These are phyloP conservation scores for Squalus acanthias DNA, from an alignment of 2,797 vertebrate species.

Conservation along the genomic window DNA sequence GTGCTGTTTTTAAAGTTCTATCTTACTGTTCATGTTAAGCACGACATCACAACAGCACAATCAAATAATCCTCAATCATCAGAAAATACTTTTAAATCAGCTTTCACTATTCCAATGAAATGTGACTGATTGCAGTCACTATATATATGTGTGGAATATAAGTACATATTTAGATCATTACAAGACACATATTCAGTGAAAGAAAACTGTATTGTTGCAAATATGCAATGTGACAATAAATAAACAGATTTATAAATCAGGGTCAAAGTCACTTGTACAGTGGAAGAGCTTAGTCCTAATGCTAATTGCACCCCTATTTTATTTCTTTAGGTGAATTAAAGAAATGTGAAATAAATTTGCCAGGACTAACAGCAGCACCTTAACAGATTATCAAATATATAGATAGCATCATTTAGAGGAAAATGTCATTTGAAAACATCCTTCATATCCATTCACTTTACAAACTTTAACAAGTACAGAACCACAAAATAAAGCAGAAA, in stretches of 20 bases:
- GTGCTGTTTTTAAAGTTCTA: neutral
- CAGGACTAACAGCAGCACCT: neutral
- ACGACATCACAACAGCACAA: neutral
- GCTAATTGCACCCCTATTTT: neutral
- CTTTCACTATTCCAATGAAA: neutral
- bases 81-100: neutral
- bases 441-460: neutral
- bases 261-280: slow-evolving; percentile 7
- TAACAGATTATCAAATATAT: neutral
- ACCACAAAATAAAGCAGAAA: neutral
- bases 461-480: slow-evolving; percentile 7
- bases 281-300: neutral
- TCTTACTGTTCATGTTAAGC: neutral
- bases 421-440: neutral
- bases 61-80: neutral
- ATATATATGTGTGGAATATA: neutral
- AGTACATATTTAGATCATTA: neutral
- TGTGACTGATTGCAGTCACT: neutral
- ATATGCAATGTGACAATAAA: slow-evolving; percentile 14
- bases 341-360: neutral
- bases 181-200: neutral
- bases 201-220: slow-evolving; percentile 21
- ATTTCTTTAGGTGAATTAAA: neutral
- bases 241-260: slow-evolving; percentile 12
- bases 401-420: neutral